These are phyloP conservation scores for Latheticus oryzae DNA, from an alignment of 2,888 invertebrate species.

Conservation along the genomic window DNA sequence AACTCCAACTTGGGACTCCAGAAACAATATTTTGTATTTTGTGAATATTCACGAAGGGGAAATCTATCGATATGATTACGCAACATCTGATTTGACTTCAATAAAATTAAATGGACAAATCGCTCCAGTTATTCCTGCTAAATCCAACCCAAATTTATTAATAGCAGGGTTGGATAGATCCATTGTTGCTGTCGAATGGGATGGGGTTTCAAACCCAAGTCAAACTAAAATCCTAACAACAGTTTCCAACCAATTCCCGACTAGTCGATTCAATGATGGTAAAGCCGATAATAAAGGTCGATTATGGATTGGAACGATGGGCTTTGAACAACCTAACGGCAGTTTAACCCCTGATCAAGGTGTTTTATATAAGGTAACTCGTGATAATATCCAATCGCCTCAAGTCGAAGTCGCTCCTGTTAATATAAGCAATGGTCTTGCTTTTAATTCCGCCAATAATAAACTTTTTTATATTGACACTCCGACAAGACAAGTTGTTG, in stretches of 20 bases:
- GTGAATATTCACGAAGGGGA: slow-evolving; percentile 56
- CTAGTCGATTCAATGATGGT: slow-evolving; percentile 71
- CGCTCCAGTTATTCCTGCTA: slow-evolving; percentile 51
- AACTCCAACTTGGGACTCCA: slow-evolving; percentile 55
- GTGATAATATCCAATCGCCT: slow-evolving; percentile 57
- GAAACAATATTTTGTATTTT: slow-evolving; percentile 54
- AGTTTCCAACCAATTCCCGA: slow-evolving; percentile 65
- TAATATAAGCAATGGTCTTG: slow-evolving; percentile 82
- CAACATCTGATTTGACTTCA: slow-evolving; percentile 45
- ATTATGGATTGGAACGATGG: slow-evolving; percentile 74
- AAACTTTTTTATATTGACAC: slow-evolving; percentile 85
- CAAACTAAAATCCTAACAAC: slow-evolving; percentile 56
- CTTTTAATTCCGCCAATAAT: slow-evolving; percentile 78
- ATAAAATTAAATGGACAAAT: slow-evolving; percentile 49
- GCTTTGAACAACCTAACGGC: slow-evolving; percentile 67
- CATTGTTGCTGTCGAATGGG: slow-evolving; percentile 67
- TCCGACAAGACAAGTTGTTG: slow-evolving; percentile 73
- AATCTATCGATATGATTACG: slow-evolving; percentile 53
- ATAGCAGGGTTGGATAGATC: slow-evolving; percentile 57
- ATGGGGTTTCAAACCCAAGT: slow-evolving; percentile 54
- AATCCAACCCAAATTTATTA: slow-evolving; percentile 51
- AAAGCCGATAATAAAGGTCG: slow-evolving; percentile 71
- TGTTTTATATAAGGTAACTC: slow-evolving; percentile 70
- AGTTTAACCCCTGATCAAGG: slow-evolving; percentile 68
- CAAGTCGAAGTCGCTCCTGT: slow-evolving; percentile 64